Conservation (phyloP, 2,113 vertebrate species). For the Azemiops feae region DNA sequence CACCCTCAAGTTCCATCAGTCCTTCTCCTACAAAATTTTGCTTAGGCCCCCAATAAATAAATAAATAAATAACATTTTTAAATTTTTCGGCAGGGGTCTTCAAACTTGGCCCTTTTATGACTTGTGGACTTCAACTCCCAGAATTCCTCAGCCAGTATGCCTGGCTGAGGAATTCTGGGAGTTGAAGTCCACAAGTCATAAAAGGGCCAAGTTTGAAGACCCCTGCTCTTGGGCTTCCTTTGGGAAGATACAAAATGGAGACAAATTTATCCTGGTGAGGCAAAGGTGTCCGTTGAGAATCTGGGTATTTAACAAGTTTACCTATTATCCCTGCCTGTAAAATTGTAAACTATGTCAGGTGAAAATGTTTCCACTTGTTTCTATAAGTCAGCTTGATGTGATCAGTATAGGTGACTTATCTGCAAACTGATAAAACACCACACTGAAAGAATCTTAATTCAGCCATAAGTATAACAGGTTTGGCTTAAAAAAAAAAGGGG, state of each 20-base stretch:
- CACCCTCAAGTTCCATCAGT: background rate
- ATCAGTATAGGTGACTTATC: background rate
- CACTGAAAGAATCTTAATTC: background rate
- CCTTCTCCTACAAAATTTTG: background rate
- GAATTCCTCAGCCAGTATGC: no score
- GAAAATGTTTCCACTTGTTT: background rate
- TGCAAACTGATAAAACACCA: background rate
- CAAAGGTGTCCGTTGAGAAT: background rate
- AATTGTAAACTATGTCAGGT: background rate
- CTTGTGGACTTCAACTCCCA: no score
- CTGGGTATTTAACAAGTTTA: background rate
- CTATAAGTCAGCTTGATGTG: background rate
- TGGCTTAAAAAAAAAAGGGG: background rate
- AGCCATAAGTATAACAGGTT: background rate
- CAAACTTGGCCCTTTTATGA: no score
- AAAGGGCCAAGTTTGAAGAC: no score
- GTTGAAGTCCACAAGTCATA: no score
- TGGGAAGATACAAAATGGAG: background rate
- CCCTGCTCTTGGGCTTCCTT: background rate
- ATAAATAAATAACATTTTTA: background rate
- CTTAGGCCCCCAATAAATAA: no score
- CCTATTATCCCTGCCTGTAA: background rate
- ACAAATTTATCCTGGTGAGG: background rate
- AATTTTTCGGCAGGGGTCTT: no score
- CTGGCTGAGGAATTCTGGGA: no score